A percentile compares a stretch with the other conserved stretches of the same genome.
Evolutionary conservation across 1,140 invertebrate genomes (phyloP).

Genomic region (Conus ventricosus): DNA sequence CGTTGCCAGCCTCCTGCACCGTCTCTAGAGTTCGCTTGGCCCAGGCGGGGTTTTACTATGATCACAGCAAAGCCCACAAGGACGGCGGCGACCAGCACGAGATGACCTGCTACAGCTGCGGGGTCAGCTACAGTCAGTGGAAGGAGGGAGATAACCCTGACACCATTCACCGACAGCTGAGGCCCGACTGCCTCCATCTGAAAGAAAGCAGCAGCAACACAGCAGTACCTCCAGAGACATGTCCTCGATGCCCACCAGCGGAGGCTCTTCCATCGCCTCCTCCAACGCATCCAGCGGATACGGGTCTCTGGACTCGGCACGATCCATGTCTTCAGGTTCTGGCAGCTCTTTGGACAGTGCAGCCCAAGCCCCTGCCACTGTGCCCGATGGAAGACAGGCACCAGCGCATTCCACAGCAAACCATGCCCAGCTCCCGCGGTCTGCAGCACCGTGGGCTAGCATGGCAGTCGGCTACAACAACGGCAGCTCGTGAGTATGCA

Average conservation of each 20-base stretch:
- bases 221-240: too few relatives aligned
- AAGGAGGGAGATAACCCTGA: constrained; percentile 19
- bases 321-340: background rate
- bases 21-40: constrained; percentile 9
- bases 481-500: too few relatives aligned
- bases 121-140: constrained; percentile 7
- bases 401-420: too few relatives aligned
- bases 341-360: too few relatives aligned
- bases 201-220: background rate
- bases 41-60: constrained; percentile 30
- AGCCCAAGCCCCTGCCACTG: too few relatives aligned
- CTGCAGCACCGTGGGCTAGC: too few relatives aligned
- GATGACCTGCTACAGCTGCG: constrained; percentile 16
- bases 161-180: background rate
- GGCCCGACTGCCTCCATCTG: constrained; percentile 14
- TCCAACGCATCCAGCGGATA: background rate
- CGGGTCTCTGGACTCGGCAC: background rate
- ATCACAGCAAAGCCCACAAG: constrained; percentile 21
- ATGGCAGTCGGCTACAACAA: too few relatives aligned
- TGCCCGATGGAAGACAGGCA: too few relatives aligned
- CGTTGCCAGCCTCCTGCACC: constrained; percentile 15
- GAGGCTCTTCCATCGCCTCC: background rate
- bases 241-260: background rate
- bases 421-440: too few relatives aligned
- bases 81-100: constrained; percentile 3